These are phyloP conservation scores for Myotis daubentonii DNA, from an alignment of 2,797 vertebrate species.

Conservation along the genomic window DNA sequence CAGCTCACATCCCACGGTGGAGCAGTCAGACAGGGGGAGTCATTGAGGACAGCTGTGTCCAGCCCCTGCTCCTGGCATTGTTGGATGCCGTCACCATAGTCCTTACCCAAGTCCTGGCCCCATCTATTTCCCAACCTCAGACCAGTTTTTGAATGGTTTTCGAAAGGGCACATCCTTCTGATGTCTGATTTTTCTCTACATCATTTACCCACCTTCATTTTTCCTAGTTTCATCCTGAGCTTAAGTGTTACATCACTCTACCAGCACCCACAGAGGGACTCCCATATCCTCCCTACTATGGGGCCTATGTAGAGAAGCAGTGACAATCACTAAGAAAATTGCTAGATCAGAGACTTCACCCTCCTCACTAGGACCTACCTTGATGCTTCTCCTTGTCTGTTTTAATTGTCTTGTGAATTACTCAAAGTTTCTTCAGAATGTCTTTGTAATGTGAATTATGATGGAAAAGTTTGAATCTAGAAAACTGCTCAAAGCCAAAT, in stretches of 20 bases:
- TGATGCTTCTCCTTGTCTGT: not conserved
- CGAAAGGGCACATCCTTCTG: not conserved
- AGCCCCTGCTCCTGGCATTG: too few relatives aligned
- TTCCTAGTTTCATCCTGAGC: not conserved
- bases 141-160: not conserved
- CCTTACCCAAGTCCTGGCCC: not conserved
- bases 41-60: not conserved
- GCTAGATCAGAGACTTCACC: not conserved
- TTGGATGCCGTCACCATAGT: not conserved
- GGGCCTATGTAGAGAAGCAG: not conserved
- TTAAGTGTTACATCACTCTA: not conserved
- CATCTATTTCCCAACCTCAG: not conserved
- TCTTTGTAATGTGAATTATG: not conserved
- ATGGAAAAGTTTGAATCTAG: not conserved
- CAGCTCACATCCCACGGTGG: not conserved
- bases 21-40: not conserved
- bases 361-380: not conserved
- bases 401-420: not conserved
- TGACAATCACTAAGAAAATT: not conserved
- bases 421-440: not conserved
- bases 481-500: conserved; percentile 23
- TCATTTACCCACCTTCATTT: not conserved
- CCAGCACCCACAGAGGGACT: not conserved
- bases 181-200: not conserved
- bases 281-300: not conserved